phyloP scores from a whole-genome alignment of 2,797 vertebrate genomes.

The Crocodylus rhombifer region DNA sequence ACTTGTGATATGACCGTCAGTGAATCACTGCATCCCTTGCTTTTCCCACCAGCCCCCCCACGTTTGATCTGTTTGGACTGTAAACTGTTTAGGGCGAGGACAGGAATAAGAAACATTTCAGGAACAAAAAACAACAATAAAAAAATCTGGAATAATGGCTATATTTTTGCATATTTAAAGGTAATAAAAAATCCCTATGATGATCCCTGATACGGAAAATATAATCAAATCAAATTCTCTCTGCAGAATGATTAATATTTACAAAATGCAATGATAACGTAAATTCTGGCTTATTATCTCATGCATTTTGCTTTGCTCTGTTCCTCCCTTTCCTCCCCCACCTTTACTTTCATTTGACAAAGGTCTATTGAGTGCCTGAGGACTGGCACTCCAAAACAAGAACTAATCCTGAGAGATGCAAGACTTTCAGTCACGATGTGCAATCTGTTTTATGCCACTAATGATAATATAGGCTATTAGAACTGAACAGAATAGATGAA shows the following conservation, averaged over 20 bases:
- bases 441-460: conserved; percentile 53
- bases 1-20: not conserved
- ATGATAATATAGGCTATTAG: conserved; percentile 59
- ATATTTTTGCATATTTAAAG: not conserved
- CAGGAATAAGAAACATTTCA: not conserved
- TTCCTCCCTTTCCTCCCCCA: not conserved
- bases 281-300: not conserved
- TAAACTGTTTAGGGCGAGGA: not conserved
- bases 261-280: not conserved
- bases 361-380: not conserved
- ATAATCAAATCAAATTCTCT: not conserved
- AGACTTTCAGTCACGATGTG: not conserved
- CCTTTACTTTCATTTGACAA: conserved; percentile 22
- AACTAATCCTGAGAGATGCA: conserved; percentile 34
- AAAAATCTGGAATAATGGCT: not conserved
- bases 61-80: not conserved
- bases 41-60: not conserved
- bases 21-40: not conserved
- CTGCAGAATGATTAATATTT: not conserved
- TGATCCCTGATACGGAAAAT: not conserved
- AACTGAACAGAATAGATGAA: conserved; percentile 59
- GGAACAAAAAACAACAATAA: not conserved
- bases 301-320: not conserved
- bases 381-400: not conserved
- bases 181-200: not conserved